Conservation (phyloP, 2,888 invertebrate species). For the Dasysyrphus tricinctus region DNA sequence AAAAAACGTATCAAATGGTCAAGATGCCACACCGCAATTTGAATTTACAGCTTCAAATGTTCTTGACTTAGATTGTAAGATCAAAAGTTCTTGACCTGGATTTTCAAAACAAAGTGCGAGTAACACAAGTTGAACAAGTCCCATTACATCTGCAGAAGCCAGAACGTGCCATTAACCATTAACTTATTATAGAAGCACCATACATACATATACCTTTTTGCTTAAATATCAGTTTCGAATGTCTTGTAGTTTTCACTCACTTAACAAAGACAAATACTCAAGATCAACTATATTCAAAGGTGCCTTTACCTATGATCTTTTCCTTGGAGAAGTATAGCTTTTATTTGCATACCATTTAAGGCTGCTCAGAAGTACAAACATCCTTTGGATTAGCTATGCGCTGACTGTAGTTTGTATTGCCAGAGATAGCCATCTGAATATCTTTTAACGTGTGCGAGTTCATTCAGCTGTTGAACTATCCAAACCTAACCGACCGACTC, state of each 20-base stretch:
- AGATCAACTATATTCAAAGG: neutral
- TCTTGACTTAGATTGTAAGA: constrained; percentile 4
- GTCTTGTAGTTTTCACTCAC: constrained; percentile 24
- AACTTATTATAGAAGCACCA: neutral
- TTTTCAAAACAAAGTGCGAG: constrained; percentile 7
- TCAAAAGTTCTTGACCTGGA: constrained; percentile 20
- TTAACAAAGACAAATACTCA: constrained; percentile 54
- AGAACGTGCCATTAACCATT: constrained; percentile 56
- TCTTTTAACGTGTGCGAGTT: constrained; percentile 42
- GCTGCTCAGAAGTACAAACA: constrained; percentile 42
- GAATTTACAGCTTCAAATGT: neutral
- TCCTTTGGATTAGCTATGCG: constrained; percentile 62
- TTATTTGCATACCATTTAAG: constrained; percentile 67
- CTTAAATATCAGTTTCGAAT: neutral
- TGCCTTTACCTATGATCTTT: neutral
- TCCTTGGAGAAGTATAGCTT: constrained; percentile 30
- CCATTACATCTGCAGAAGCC: constrained; percentile 38
- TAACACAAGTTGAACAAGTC: constrained; percentile 27
- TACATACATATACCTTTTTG: neutral
- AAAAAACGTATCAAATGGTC: neutral
- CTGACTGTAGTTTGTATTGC: neutral
- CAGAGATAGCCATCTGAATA: constrained; percentile 15
- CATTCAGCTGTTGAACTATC: constrained; percentile 52
- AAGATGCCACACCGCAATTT: neutral
- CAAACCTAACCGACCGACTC: constrained; percentile 15